Conservation (phyloP, 35 echinoderm and acorn worm species). For the Strongylocentrotus purpuratus region DNA sequence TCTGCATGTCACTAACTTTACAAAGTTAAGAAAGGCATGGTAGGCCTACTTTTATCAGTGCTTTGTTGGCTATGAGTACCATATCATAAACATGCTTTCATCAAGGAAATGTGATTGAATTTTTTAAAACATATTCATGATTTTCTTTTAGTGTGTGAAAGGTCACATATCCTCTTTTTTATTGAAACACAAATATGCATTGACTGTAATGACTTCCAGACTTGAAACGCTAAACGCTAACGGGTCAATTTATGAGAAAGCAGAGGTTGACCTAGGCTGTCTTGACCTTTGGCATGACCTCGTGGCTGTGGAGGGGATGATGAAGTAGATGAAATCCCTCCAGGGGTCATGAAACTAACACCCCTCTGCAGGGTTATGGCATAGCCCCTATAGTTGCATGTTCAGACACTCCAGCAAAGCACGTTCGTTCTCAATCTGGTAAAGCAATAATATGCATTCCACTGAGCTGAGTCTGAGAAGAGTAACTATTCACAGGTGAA, state of each 20-base stretch:
- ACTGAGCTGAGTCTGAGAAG: background rate
- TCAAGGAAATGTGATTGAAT: background rate
- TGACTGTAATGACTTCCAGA: conserved; percentile 1
- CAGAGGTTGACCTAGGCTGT: background rate
- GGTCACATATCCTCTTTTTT: background rate
- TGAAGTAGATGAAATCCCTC: background rate
- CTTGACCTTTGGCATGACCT: conserved; percentile 34
- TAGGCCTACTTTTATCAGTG: no score
- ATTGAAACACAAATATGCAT: background rate
- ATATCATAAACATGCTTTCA: background rate
- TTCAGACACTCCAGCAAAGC: background rate
- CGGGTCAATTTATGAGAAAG: conserved; percentile 33
- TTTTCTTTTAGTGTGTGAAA: background rate
- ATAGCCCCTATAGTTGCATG: background rate
- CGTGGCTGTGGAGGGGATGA: background rate
- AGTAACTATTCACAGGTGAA: background rate
- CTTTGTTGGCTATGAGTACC: no score
- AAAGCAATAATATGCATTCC: background rate
- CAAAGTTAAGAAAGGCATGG: no score
- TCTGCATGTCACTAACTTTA: no score
- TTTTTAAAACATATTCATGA: background rate
- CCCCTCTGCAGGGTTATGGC: conserved; percentile 7
- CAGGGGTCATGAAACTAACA: conserved; percentile 38
- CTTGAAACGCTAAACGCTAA: background rate
- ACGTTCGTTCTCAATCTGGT: background rate